phyloP scores from a whole-genome alignment of 2,888 invertebrate genomes.

The Bugula neritina region DNA sequence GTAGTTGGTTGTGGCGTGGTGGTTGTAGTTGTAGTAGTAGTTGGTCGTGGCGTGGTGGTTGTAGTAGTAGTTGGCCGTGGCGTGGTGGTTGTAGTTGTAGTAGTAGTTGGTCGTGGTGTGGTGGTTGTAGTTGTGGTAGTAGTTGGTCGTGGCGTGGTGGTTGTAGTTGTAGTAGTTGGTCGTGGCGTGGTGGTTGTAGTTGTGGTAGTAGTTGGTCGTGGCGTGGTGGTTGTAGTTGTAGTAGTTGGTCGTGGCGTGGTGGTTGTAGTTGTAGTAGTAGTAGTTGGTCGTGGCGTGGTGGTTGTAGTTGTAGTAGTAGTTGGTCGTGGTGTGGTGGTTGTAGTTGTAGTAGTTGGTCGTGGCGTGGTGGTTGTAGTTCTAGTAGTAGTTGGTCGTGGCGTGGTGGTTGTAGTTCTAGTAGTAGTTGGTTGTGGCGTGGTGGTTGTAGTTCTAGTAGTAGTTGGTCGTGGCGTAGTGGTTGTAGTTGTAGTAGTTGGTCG shows the following conservation, averaged over 20 bases:
- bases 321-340: background rate
- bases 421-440: background rate
- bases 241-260: background rate
- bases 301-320: conserved; percentile 9
- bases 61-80: background rate
- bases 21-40: background rate
- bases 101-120: background rate
- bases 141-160: background rate
- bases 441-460: background rate
- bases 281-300: background rate
- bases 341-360: conserved; percentile 13
- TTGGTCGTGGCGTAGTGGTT: background rate
- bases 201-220: background rate
- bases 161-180: conserved; percentile 3
- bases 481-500: background rate
- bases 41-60: conserved; percentile 12
- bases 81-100: background rate
- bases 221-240: background rate
- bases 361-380: background rate
- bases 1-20: background rate
- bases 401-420: background rate
- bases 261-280: background rate
- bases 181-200: background rate
- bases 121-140: background rate
- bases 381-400: background rate